Base-by-base conservation (phyloP, 2,797 vertebrate species). In the Aplochiton taeniatus region DNA sequence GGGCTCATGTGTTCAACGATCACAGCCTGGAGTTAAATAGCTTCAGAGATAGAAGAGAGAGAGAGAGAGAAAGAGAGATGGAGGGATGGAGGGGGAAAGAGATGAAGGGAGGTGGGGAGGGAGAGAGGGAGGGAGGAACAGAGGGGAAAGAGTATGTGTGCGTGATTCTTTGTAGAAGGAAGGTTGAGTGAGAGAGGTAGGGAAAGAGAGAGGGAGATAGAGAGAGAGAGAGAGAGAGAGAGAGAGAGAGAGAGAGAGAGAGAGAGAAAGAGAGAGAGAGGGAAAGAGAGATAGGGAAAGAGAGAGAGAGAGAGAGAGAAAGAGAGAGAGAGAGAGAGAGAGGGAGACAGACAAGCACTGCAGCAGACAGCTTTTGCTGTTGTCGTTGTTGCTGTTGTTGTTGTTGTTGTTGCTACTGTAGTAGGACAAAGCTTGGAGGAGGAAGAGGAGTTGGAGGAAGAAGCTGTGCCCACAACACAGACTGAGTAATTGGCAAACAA, bases 401-500 rank as follows among this genome's bases (percentile, higher is more conserved):
- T n/a, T n/a, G n/a, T n/a, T n/a, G n/a, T n/a, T n/a, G n/a, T n/a
- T n/a, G n/a, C n/a, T n/a, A n/a, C n/a, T n/a, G n/a, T n/a, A n/a
- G n/a, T n/a, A n/a, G 14, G 46, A 18, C 18, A 41, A 71, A 64
- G 76, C 83, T 75, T 69, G 59, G 12, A 77, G 75, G 68, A 46
- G n/a, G 41, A 49, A 65, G 63, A 63, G 61, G 64, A 58, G 51
- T 61, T 46, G 62, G 63, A 63, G 68, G 49, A 59, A 55, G 68
- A 58, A 66, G 16, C 41, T 53, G 20, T 66, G 54, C 49, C 56
- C 73, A 67, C 65, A 47, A 61, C 68, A 79, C 43, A 57, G 79
- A 48, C 77, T 54, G 59, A 76, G 65, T 81, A 82, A 78, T 73
- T 83, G 79, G 58, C 68, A 55, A 66, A 73, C 69, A 31, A 6